phyloP scores from a whole-genome alignment of 1,140 invertebrate genomes.

The Paraescarpia echinospica region DNA sequence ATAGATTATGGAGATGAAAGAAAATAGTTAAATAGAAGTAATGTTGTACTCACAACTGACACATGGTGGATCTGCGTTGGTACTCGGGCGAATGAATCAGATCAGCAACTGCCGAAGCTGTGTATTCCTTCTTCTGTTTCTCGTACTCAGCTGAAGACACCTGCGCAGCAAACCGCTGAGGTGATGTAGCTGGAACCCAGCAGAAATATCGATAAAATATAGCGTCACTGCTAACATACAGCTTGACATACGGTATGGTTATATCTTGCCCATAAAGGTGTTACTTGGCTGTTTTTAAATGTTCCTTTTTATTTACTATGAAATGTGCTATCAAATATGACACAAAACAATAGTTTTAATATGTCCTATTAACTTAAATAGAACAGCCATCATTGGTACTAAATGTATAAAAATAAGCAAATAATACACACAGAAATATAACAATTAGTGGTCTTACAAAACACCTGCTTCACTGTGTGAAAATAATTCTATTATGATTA shows the following conservation, averaged over 20 bases:
- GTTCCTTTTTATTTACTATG: neutral
- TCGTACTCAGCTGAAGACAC: neutral
- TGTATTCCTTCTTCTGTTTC: neutral
- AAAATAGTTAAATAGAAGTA: neutral
- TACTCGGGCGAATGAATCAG: neutral
- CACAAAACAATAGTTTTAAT: neutral
- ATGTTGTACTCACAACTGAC: neutral
- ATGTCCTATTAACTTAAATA: neutral
- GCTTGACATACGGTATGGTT: no score
- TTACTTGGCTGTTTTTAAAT: neutral
- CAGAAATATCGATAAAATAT: neutral
- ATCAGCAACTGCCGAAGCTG: neutral
- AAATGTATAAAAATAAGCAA: neutral
- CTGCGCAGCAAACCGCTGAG: neutral
- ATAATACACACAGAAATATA: neutral
- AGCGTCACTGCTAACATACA: neutral
- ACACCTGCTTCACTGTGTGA: no score
- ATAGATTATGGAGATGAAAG: neutral
- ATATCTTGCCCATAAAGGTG: neutral
- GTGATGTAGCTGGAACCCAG: neutral
- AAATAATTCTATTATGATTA: no score
- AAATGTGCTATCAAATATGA: neutral
- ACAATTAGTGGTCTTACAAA: no score
- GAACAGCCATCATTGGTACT: neutral
- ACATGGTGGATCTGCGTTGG: neutral